These are phyloP conservation scores for Podarcis lilfordi DNA, from an alignment of 2,797 vertebrate species.

Conservation along the genomic window DNA sequence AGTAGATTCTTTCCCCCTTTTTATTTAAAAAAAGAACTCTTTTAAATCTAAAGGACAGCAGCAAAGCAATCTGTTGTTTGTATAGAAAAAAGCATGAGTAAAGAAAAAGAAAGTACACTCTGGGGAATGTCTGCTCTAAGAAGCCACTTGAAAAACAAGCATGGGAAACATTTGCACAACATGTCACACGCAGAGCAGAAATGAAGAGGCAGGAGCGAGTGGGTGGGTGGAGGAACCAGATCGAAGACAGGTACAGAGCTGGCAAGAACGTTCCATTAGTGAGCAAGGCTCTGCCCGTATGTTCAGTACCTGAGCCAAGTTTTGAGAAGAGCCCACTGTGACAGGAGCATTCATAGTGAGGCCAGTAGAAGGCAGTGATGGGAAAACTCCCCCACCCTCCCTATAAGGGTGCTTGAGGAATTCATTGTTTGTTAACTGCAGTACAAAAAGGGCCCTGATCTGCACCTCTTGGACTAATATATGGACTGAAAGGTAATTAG, in stretches of 20 bases:
- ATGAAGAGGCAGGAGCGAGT: conserved; percentile 28
- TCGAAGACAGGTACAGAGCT: conserved; percentile 1
- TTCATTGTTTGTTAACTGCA: neutral
- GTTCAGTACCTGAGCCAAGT: neutral
- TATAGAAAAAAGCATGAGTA: conserved; percentile 58
- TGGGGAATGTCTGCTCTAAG: conserved; percentile 64
- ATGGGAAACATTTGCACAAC: conserved; percentile 61
- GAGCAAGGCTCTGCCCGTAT: neutral
- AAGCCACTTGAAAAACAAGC: conserved; percentile 69
- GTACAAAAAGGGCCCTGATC: too few relatives aligned
- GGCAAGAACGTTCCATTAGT: neutral
- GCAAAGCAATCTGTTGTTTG: conserved; percentile 78
- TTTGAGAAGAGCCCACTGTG: neutral
- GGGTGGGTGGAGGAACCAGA: neutral
- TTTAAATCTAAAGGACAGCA: conserved; percentile 70
- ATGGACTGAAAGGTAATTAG: neutral
- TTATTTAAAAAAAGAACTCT: conserved; percentile 6
- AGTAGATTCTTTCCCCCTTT: conserved; percentile 33
- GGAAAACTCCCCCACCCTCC: too few relatives aligned
- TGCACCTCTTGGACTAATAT: neutral
- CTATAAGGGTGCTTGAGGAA: neutral
- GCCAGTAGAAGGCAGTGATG: neutral
- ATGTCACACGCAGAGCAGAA: conserved; percentile 19
- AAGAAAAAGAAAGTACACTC: conserved; percentile 70
- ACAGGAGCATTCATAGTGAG: neutral